Evolutionary conservation across 2,888 invertebrate species (phyloP), one percentile per base, ranked within the genome.

Genomic region (Aspidiotus rigidus): DNA sequence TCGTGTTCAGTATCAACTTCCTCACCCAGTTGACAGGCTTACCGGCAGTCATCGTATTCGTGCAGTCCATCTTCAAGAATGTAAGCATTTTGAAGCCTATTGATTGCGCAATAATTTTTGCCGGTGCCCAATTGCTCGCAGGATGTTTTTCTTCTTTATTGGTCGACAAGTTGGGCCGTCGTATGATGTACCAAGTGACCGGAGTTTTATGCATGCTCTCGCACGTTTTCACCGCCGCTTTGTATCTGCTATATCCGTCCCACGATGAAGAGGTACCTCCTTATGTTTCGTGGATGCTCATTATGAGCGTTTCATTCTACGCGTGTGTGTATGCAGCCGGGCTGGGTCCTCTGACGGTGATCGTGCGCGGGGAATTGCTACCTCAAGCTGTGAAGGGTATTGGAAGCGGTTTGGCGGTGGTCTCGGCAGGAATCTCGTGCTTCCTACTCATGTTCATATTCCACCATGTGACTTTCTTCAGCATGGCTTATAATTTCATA

Each of bases 1-100:
- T 67, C n/a, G 67, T 67, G 7, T 67, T 67, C 67, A 10, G 49
- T 39, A 67, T 67, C 49, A 67, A 67, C 28, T 67, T 67, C 60
- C 40, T 67, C 15, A 67, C 67, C 13, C 67, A 67, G 28, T 28
- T 67, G 8, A 67, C 67, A 28, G 67, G 67, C 7, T 40, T 67
- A 28, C 67, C 67, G 8, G 60, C 57, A 40, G 15, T 67, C n/a
- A 49, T 59, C 39, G 67, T 53, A 7, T 67, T 67, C 15, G 67
- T 39, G 16, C 59, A 67, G 15, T 49, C 67, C 7, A 49, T 67
- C 10, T 67, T 67, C 53, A 42, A 67, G 40, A 60, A 41, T n/a
- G 59, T 59, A 15, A 59, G 28, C 11, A n/a, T 44, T 59, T 16
- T 67, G 39, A 60, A 42, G 3, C 57, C 67, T 42, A 28, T 15